Evolutionary conservation across 2,113 vertebrate species (phyloP).

Genomic region (Pangasianodon gigas): DNA sequence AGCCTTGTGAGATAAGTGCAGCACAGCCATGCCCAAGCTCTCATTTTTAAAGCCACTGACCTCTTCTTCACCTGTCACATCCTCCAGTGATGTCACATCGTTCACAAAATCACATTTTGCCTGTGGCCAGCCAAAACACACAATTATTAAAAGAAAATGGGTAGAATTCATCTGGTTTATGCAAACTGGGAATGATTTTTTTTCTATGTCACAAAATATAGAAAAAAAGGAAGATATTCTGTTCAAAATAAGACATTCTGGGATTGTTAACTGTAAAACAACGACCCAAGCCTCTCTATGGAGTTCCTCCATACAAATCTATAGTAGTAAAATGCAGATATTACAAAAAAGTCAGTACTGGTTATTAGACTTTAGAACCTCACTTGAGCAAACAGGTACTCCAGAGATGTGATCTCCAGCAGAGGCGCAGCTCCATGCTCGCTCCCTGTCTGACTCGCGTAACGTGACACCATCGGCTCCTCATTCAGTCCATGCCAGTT

Average conservation of each 20-base stretch:
- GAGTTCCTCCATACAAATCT: neutral
- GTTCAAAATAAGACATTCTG: neutral
- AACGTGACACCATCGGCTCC: constrained; percentile 77
- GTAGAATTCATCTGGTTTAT: neutral
- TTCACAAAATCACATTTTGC: constrained; percentile 89
- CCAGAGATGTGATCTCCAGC: constrained; percentile 81
- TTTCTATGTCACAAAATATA: neutral
- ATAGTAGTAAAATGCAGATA: neutral
- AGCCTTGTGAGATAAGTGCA: constrained; percentile 85
- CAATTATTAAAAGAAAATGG: neutral
- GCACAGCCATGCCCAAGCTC: constrained; percentile 90
- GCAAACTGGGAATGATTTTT: neutral
- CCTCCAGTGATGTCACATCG: constrained; percentile 75
- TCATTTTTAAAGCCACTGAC: constrained; percentile 85
- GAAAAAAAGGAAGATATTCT: neutral
- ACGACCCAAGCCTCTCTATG: too few species aligned
- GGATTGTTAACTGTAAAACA: neutral
- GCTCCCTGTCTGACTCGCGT: constrained; percentile 53
- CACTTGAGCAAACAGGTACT: constrained; percentile 91
- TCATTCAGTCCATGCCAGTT: constrained; percentile 87
- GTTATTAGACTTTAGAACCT: neutral
- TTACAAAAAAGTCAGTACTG: too few species aligned
- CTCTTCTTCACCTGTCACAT: constrained; percentile 74
- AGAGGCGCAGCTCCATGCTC: constrained; percentile 70
- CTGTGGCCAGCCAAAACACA: constrained; percentile 59